Conservation (phyloP, 1,140 invertebrate species). For the Eufriesea mexicana region DNA sequence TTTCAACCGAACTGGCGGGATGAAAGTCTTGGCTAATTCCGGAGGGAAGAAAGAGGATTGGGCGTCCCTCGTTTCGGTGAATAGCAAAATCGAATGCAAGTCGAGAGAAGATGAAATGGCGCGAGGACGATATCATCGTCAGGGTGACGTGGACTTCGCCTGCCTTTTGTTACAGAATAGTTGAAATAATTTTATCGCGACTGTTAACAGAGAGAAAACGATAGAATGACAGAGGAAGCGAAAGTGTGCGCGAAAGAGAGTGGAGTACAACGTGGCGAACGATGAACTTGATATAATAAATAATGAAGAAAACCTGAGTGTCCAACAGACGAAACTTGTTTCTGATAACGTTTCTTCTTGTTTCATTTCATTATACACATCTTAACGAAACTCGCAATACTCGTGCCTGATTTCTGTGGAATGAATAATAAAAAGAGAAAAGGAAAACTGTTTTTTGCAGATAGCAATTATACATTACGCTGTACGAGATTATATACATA, state of each 20-base stretch:
- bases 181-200: slow-evolving; percentile 68
- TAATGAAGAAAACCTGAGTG: slow-evolving; percentile 46
- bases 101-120: slow-evolving; percentile 1
- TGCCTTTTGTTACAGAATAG: slow-evolving; percentile 70
- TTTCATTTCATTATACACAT: slow-evolving; percentile 32
- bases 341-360: slow-evolving; percentile 29
- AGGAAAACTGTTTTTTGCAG: slow-evolving; percentile 18
- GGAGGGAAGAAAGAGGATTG: neutral
- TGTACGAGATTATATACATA: slow-evolving; percentile 8
- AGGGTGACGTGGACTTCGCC: slow-evolving; percentile 35
- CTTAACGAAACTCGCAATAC: slow-evolving; percentile 9
- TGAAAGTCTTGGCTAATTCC: neutral
- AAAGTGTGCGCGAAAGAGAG: slow-evolving; percentile 52
- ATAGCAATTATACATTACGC: neutral
- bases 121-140: neutral
- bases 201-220: slow-evolving; percentile 60
- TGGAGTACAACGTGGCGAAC: slow-evolving; percentile 59
- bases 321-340: slow-evolving; percentile 21
- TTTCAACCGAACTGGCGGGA: neutral
- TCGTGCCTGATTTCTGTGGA: slow-evolving; percentile 37
- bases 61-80: neutral
- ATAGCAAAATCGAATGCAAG: slow-evolving; percentile 14
- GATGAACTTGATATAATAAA: slow-evolving; percentile 64
- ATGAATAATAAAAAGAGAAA: slow-evolving; percentile 26
- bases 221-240: slow-evolving; percentile 56